Evolutionary conservation across 2,797 vertebrate genomes (phyloP), one percentile per base, ranked within the genome.

Genomic region (Schizopygopsis pylzovi): DNA sequence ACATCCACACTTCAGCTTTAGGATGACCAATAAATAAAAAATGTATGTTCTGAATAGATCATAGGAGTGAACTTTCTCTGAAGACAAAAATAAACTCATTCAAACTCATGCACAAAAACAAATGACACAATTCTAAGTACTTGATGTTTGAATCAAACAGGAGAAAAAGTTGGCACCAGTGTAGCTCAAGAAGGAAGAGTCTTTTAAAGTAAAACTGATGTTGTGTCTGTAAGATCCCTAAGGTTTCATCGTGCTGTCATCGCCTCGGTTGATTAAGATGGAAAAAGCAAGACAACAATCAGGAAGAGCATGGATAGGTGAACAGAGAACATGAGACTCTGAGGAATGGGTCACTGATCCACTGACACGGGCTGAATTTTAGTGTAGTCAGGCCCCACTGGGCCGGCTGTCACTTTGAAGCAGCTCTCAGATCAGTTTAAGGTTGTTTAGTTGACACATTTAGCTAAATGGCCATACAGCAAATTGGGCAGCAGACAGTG

Each of bases 391-490:
- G 70, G 89, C 90, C 92, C 91, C 87, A 81, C 83, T 86, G 89
- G 91, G 83, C 88, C 6, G 1, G 84, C 91, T 93, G 93, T 94
- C 93, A 92, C 91, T 90, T 92, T 85, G 43, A 79, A 87, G 52
- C 90, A 88, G 91, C 88, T 90, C 90, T 92, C 89, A 89, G 91
- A 93, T 94, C 91, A 91, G 91, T 95, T 92, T 92, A 93, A 93
- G 90, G 90, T 95, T 95, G 94, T 93, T 92, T 92, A 94, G 92
- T 92, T 95, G 95, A 95, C 95, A 95, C 92, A 94, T 94, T 93
- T 87, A 81, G 87, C 85, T 91, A 92, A 92, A 93, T 93, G 91
- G 88, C 90, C 84, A 87, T 92, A 89, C 82, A 89, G 91, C 92
- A 93, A 94, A 94, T 93, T 79, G 90, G 93, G 86, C 90, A 12